These are phyloP conservation scores for Pantelozetes paolii DNA, from an alignment of 2,888 invertebrate species.

Conservation along the genomic window DNA sequence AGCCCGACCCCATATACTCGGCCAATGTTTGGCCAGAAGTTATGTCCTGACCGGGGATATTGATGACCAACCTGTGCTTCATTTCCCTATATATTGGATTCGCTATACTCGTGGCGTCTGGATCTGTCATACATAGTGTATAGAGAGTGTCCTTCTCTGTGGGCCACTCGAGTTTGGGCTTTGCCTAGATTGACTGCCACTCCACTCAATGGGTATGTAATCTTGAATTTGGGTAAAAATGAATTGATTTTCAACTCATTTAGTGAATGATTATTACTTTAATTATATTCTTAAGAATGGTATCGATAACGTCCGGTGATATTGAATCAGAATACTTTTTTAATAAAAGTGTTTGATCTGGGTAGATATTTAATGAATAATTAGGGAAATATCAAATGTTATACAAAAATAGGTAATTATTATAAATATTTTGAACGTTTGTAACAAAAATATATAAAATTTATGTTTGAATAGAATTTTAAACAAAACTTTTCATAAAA, in stretches of 20 bases:
- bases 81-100: slow-evolving; percentile 55
- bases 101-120: slow-evolving; percentile 55
- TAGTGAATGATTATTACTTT: slow-evolving; percentile 52
- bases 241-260: not conserved
- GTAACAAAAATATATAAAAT: no score
- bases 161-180: slow-evolving; percentile 39
- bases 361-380: no score
- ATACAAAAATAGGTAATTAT: no score
- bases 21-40: slow-evolving; percentile 52
- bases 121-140: slow-evolving; percentile 50
- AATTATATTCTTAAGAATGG: slow-evolving; percentile 59
- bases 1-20: slow-evolving; percentile 55
- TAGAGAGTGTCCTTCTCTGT: slow-evolving; percentile 39
- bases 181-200: slow-evolving; percentile 44
- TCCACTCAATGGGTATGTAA: slow-evolving; percentile 36
- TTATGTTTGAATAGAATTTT: no score
- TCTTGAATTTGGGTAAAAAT: slow-evolving; percentile 11
- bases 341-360: no score
- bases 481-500: no score
- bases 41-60: slow-evolving; percentile 54
- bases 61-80: slow-evolving; percentile 56
- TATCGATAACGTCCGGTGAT: slow-evolving; percentile 69
- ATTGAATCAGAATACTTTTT: no score
- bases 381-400: no score
- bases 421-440: no score